Evolutionary conservation across 1,140 invertebrate genomes (phyloP).

Genomic region (Drosophila repletoides): DNA sequence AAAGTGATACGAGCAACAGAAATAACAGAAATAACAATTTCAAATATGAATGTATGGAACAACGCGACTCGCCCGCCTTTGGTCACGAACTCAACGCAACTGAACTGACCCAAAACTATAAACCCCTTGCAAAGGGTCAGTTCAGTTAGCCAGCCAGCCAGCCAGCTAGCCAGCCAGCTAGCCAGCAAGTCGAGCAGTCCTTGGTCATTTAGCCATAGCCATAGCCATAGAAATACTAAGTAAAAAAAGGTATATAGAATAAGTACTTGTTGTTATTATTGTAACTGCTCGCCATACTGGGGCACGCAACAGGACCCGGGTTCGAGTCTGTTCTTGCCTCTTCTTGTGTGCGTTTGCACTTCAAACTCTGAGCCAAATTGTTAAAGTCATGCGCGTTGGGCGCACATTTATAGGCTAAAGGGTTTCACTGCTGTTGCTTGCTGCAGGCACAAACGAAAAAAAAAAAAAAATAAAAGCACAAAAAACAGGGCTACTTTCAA

Average conservation of each 20-base stretch:
- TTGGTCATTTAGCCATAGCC: slow-evolving; percentile 37
- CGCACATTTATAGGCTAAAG: slow-evolving; percentile 67
- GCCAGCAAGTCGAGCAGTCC: not conserved
- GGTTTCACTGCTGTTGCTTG: slow-evolving; percentile 44
- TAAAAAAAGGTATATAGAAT: slow-evolving; percentile 13
- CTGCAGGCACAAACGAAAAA: too few species aligned
- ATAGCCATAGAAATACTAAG: slow-evolving; percentile 11
- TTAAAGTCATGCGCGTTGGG: slow-evolving; percentile 77
- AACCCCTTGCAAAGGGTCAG: slow-evolving; percentile 55
- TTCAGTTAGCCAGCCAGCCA: slow-evolving; percentile 38
- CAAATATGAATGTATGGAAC: slow-evolving; percentile 62
- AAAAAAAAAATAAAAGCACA: not conserved
- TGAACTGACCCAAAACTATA: slow-evolving; percentile 69
- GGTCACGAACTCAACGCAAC: slow-evolving; percentile 75
- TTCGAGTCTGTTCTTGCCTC: not conserved
- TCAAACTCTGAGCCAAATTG: slow-evolving; percentile 73
- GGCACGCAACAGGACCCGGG: slow-evolving; percentile 69
- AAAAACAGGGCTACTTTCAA: too few species aligned
- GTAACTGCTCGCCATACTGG: slow-evolving; percentile 4
- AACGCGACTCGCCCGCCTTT: slow-evolving; percentile 71
- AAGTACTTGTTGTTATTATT: slow-evolving; percentile 17
- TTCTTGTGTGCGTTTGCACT: slow-evolving; percentile 66
- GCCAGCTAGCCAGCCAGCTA: slow-evolving; percentile 38
- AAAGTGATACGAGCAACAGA: slow-evolving; percentile 25
- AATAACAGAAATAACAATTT: slow-evolving; percentile 1